Evolutionary conservation across 2,113 vertebrate genomes (phyloP), one percentile per base, ranked within the genome.

Genomic region (Trinectes maculatus): DNA sequence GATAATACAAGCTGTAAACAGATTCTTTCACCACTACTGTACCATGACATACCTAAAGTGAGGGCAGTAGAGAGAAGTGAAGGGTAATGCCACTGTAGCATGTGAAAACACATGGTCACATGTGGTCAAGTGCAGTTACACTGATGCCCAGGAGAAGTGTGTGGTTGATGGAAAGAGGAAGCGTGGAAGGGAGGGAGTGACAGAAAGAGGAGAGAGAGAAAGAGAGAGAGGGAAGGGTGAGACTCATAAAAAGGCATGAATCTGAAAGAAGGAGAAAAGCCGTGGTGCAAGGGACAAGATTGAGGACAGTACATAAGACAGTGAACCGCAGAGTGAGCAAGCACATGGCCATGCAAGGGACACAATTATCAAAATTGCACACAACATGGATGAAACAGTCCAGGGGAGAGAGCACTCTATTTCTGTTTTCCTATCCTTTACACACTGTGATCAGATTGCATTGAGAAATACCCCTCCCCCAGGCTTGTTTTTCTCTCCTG

Each of bases 401-500:
- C 36, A 3, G 40, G 18, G 37, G 16, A 21, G 64, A 59, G 31
- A 71, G 46, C 22, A 48, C 15, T 43, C 2, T 0, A 6, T 40
- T 25, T 57, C 16, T 19, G 48, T 25, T 37, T 24, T 25, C 36
- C 26, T 21, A 37, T 65, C n/a, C 40, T 46, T 71, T 40, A 21
- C 44, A 75, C 66, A 13, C 57, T 55, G 62, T 34, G 63, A 76
- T 77, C 64, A 46, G 40, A 49, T 33, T 18, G 8, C 59, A 70
- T 57, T 56, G 53, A 72, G 56, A 55, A 57, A 74, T 54, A 51
- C 57, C 60, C 74, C 70, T 66, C 74, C 75, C 60, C 52, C 54
- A 67, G 56, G 24, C 63, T 67, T 54, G 72, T 60, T 77, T 71
- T 87, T 76, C 51, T 73, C 68, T 66, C 43, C 71, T 71, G 43